Evolutionary conservation across 2,797 vertebrate genomes (phyloP).

Genomic region (Megalops cyprinoides): DNA sequence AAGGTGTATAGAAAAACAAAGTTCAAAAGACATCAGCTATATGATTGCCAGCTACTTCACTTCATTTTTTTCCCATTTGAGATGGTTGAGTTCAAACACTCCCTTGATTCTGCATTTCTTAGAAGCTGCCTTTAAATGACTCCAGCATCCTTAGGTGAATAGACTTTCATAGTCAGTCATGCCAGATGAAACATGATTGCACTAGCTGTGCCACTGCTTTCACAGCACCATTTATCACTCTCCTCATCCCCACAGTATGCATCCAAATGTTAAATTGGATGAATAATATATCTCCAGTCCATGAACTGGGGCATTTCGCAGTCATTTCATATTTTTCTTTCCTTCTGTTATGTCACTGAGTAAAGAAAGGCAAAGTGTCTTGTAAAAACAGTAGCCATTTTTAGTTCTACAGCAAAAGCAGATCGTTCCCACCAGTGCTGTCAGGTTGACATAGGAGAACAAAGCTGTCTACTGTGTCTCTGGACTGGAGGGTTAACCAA

Average conservation of each 20-base stretch:
- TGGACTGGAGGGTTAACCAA: neutral
- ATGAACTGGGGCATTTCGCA: neutral
- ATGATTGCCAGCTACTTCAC: neutral
- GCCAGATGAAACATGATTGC: neutral
- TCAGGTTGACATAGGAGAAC: neutral
- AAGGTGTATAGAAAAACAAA: neutral
- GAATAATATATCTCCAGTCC: neutral
- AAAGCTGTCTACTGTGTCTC: neutral
- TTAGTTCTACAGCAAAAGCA: neutral
- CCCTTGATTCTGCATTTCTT: neutral
- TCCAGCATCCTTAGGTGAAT: neutral
- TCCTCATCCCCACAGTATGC: neutral
- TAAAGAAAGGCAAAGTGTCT: neutral
- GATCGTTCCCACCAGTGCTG: neutral
- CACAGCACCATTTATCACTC: slow-evolving; percentile 7
- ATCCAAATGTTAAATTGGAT: neutral
- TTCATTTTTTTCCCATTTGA: neutral
- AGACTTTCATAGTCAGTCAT: neutral
- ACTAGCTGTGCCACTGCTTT: too few species aligned
- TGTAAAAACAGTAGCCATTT: neutral
- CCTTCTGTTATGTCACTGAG: neutral
- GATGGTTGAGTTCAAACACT: neutral
- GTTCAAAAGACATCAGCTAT: neutral
- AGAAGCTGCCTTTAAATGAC: neutral
- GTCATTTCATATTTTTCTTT: neutral